A percentile compares a stretch with the other conserved stretches of the same genome.
Conservation (phyloP, 2,797 vertebrate genomes). For the Otolemur crassicaudatus region DNA sequence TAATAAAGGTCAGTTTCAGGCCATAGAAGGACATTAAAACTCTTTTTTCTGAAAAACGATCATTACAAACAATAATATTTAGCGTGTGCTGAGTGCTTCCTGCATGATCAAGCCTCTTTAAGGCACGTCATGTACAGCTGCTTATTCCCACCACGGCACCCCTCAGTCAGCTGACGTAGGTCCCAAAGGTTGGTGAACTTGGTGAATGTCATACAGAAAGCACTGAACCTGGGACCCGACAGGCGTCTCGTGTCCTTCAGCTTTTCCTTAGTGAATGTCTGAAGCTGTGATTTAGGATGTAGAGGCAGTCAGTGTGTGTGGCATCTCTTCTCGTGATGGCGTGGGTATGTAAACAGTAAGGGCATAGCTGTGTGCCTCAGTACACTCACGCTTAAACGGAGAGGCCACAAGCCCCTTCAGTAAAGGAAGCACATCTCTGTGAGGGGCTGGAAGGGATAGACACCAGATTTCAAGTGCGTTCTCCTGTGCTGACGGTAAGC, state of each 20-base stretch:
- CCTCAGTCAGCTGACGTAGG: background rate
- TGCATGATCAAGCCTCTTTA: background rate
- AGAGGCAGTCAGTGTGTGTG: background rate
- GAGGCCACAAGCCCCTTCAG: background rate
- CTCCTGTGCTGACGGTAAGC: background rate
- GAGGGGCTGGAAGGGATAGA: background rate
- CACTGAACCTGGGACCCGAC: background rate
- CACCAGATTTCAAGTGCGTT: accelerated
- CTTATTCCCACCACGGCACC: background rate
- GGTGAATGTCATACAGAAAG: background rate
- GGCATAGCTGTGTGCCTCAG: background rate
- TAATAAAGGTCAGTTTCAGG: background rate
- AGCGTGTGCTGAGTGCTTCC: background rate
- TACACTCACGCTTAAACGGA: background rate
- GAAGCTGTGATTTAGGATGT: background rate
- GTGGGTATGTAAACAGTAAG: background rate
- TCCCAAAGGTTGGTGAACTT: background rate
- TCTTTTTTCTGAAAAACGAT: background rate
- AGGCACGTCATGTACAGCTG: background rate
- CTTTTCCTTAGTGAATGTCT: background rate
- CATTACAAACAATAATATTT: background rate
- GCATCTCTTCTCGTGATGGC: background rate
- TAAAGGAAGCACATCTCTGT: background rate
- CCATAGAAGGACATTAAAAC: background rate
- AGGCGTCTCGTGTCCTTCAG: background rate